Conservation (phyloP, 1,140 invertebrate species). For the Plectrocnemia conspersa region DNA sequence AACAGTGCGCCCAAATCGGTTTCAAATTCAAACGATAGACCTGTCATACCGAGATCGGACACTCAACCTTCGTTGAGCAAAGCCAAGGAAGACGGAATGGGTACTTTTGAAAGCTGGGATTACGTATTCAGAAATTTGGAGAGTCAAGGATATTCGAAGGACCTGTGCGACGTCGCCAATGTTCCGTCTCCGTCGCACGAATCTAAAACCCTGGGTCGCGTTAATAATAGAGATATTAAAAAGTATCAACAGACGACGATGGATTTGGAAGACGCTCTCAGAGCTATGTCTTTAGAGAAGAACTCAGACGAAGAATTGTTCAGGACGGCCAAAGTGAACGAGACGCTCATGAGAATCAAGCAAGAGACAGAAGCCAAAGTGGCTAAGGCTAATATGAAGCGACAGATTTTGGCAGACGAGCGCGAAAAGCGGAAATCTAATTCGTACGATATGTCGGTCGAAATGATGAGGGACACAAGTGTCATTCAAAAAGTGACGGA, state of each 20-base stretch:
- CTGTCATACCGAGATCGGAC: constrained; percentile 46
- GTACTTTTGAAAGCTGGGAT: constrained; percentile 68
- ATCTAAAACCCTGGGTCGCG: constrained; percentile 46
- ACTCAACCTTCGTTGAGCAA: constrained; percentile 48
- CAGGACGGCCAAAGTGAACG: constrained; percentile 53
- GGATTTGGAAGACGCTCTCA: constrained; percentile 52
- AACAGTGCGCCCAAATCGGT: constrained; percentile 39
- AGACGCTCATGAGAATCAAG: constrained; percentile 51
- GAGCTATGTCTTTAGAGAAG: constrained; percentile 46
- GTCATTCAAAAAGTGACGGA: constrained; percentile 45
- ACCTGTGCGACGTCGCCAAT: constrained; percentile 59
- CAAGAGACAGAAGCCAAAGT: constrained; percentile 45
- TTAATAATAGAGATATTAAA: constrained; percentile 42
- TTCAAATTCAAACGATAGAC: constrained; percentile 37
- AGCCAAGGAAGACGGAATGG: constrained; percentile 55
- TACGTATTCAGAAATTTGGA: constrained; percentile 74
- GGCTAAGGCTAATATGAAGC: constrained; percentile 40
- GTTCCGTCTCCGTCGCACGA: constrained; percentile 51
- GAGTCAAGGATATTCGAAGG: constrained; percentile 66
- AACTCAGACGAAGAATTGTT: constrained; percentile 47
- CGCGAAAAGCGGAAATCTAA: constrained; percentile 36
- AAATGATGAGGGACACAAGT: constrained; percentile 44
- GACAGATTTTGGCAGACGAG: constrained; percentile 39
- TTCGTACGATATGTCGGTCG: constrained; percentile 34
- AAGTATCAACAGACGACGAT: constrained; percentile 47